A percentile compares a stretch with the other conserved stretches of the same genome.
Conservation (phyloP, 2,888 invertebrate genomes). For the Helicoverpa assulta region DNA sequence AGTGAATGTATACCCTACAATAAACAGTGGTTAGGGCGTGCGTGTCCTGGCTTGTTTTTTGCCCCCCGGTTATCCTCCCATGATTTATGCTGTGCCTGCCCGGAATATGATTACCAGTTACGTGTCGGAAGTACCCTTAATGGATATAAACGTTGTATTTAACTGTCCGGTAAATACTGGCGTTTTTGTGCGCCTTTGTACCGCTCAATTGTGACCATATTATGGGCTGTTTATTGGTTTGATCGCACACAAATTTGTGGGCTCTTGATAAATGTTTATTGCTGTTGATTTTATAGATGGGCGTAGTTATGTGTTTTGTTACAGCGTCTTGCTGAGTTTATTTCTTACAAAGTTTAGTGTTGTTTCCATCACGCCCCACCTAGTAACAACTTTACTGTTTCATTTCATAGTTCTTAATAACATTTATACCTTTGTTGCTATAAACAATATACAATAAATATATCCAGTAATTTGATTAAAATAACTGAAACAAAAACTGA, state of each 20-base stretch:
- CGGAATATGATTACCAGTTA: conserved; percentile 85
- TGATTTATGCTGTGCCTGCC: conserved; percentile 88
- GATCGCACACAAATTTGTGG: conserved; percentile 67
- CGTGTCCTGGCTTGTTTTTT: conserved; percentile 80
- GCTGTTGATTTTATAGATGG: conserved; percentile 49
- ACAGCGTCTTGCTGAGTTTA: conserved; percentile 27
- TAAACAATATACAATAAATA: background rate
- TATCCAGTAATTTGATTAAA: conserved; percentile 26
- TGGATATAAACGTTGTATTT: conserved; percentile 88
- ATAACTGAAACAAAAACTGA: conserved; percentile 35
- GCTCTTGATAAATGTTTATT: conserved; percentile 55
- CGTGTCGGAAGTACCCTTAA: conserved; percentile 87
- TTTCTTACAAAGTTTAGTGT: conserved; percentile 29
- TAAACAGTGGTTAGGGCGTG: conserved; percentile 82
- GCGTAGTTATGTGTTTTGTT: conserved; percentile 34
- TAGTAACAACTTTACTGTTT: background rate
- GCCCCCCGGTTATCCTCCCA: conserved; percentile 82
- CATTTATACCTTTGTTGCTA: background rate
- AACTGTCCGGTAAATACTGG: conserved; percentile 78
- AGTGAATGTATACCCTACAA: conserved; percentile 79
- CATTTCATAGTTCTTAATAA: no score
- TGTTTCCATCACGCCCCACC: conserved; percentile 5
- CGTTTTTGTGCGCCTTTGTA: conserved; percentile 68
- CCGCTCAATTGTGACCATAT: conserved; percentile 73
- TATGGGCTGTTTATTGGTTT: conserved; percentile 62